Conservation (phyloP, 2,113 vertebrate genomes). For the Orthonyx spaldingii region DNA sequence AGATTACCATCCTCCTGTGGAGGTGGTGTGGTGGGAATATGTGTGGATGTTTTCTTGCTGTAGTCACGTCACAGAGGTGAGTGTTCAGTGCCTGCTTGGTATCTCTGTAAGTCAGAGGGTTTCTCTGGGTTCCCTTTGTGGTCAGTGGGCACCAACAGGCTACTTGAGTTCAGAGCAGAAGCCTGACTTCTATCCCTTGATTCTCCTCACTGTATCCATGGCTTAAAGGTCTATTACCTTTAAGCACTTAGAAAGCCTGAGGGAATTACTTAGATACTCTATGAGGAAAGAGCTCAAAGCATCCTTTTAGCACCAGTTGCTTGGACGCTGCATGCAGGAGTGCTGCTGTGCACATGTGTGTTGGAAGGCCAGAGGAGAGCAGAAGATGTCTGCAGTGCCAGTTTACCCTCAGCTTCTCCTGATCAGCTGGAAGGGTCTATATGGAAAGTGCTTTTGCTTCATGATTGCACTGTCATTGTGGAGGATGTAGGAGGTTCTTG, state of each 20-base stretch:
- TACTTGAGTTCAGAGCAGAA: neutral
- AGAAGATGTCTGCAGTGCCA: neutral
- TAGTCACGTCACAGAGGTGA: neutral
- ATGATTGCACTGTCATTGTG: neutral
- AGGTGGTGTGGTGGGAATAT: neutral
- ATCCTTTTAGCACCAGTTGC: neutral
- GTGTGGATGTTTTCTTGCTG: accelerated
- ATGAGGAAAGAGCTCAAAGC: neutral
- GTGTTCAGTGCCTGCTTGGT: neutral
- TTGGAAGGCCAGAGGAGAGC: neutral
- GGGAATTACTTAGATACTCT: neutral
- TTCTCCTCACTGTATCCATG: neutral
- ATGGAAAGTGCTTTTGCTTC: neutral
- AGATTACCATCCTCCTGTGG: neutral
- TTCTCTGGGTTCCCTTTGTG: neutral
- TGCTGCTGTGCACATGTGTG: neutral
- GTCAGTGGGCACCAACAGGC: neutral
- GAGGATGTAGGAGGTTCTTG: neutral
- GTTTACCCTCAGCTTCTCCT: neutral
- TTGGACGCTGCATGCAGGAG: neutral
- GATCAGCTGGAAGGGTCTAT: neutral
- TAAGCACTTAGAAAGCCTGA: neutral
- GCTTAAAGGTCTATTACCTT: neutral
- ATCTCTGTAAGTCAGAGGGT: neutral
- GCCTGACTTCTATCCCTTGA: neutral